Base-by-base conservation (phyloP, 2,113 vertebrate genomes). In the Notarius quadriscutis region DNA sequence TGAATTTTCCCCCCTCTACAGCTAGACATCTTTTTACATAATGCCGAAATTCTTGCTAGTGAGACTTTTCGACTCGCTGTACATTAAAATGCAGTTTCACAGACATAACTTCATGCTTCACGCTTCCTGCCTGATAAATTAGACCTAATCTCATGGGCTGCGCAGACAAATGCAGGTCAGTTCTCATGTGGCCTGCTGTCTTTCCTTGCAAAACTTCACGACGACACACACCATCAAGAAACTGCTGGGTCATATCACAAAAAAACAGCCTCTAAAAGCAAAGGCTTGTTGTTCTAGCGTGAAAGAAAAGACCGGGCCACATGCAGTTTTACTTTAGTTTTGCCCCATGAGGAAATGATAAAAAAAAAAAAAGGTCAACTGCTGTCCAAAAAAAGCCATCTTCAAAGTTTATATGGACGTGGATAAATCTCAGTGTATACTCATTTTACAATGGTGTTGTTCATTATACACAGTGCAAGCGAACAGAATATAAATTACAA, bases 181-280 rank as follows among this genome's bases (percentile, higher is more conserved):
- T 65, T 51, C 60, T 78, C 74, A 22, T 60, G 2, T 78, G 48
- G 18, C 84, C 48, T 27, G 51, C n/a, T 41, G 50, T 84, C 58
- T 65, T 62, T 51, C 50, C 25, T 17, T 27, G 9, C 65, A 57
- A 72, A 72, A 84, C 67, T 71, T 84, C 83, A 30, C 50, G 53
- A 75, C 50, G 75, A 86, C 85, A 80, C 84, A 86, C 17, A 55
- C 27, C 85, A 80, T 86, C 60, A 17, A 74, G 50, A 86, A 86
- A 65, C 75, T n/a, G 62, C 85, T 69, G 60, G 63, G 85, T 80
- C 84, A 85, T 41, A 17, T 80, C 60, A 63, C 41, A 58, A 75
- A 50, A 75, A 50, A 75, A 62, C 72, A 78, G 25, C 55, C n/a
- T 77, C 55, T 62, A 62, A 85, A 85, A 77, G 57, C 84, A 85